Evolutionary conservation across 2,888 invertebrate species (phyloP).

Genomic region (Arrhopalites spinosus): DNA sequence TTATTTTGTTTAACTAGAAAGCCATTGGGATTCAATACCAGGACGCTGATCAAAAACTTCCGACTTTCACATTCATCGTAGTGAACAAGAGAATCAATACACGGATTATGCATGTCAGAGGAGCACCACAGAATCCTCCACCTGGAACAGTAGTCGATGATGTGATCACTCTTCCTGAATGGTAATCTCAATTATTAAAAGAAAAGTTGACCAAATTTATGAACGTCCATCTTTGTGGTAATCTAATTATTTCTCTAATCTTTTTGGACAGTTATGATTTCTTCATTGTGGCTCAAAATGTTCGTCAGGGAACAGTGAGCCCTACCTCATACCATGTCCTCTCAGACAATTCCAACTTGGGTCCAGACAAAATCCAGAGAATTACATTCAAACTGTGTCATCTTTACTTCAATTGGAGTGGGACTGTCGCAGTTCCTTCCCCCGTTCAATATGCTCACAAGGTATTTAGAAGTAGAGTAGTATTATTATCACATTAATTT

Average conservation of each 20-base stretch:
- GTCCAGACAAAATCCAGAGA: constrained; percentile 77
- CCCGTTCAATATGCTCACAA: constrained; percentile 66
- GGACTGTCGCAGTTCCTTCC: constrained; percentile 62
- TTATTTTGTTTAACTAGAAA: background rate
- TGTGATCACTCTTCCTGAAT: constrained; percentile 75
- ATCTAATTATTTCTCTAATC: background rate
- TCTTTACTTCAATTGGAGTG: constrained; percentile 89
- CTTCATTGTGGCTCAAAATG: constrained; percentile 84
- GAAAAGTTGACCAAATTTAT: background rate
- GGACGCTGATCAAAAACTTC: background rate
- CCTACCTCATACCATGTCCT: constrained; percentile 91
- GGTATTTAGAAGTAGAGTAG: background rate
- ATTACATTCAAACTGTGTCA: constrained; percentile 85
- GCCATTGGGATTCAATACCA: background rate
- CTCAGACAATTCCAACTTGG: constrained; percentile 70
- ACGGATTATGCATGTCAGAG: constrained; percentile 51
- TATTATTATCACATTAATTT: background rate
- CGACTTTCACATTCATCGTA: constrained; percentile 73
- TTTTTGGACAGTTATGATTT: constrained; percentile 77
- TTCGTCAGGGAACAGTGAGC: constrained; percentile 84
- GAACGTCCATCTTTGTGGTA: background rate
- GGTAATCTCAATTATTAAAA: constrained; percentile 59
- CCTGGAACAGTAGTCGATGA: constrained; percentile 89
- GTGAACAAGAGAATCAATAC: constrained; percentile 86
- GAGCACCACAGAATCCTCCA: constrained; percentile 64